A percentile compares a stretch with the other conserved stretches of the same genome.
Conservation (phyloP, 2,113 vertebrate genomes). For the Xerus inauris region DNA sequence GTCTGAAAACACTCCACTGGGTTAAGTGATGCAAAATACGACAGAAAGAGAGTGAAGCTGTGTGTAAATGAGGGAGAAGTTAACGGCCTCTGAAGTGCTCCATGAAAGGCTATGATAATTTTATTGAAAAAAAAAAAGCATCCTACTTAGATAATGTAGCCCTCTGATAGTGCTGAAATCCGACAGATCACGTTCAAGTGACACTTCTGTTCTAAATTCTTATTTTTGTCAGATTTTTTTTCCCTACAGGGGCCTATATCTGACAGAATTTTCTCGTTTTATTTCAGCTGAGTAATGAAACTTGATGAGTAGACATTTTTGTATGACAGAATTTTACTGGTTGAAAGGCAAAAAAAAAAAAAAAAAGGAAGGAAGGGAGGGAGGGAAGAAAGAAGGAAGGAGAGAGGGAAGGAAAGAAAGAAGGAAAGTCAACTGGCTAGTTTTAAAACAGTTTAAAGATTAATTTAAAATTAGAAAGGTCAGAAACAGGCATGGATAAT, state of each 20-base stretch:
- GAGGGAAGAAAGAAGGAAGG: too few species aligned
- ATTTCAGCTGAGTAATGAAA: conserved; percentile 20
- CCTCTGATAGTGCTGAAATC: conserved; percentile 32
- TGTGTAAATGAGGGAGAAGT: conserved; percentile 79
- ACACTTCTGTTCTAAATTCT: conserved; percentile 45
- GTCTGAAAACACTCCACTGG: conserved; percentile 78
- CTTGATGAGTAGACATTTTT: conserved; percentile 29
- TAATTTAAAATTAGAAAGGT: neutral
- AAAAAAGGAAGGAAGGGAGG: neutral
- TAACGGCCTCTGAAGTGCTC: conserved; percentile 73
- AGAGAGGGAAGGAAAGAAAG: accelerated
- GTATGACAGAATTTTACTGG: conserved; percentile 4
- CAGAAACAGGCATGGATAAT: neutral
- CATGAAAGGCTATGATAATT: conserved; percentile 79
- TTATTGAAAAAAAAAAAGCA: conserved; percentile 59
- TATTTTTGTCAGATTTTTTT: neutral
- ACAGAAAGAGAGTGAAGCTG: conserved; percentile 74
- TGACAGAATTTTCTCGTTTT: conserved; percentile 44
- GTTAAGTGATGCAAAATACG: conserved; percentile 81
- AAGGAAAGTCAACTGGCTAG: accelerated
- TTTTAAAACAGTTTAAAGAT: neutral
- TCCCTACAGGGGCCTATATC: conserved; percentile 12
- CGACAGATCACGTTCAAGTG: neutral
- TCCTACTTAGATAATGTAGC: conserved; percentile 58
- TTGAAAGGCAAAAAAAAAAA: neutral